phyloP scores from a whole-genome alignment of 2,797 vertebrate genomes.

The Dromococcyx pavoninus region DNA sequence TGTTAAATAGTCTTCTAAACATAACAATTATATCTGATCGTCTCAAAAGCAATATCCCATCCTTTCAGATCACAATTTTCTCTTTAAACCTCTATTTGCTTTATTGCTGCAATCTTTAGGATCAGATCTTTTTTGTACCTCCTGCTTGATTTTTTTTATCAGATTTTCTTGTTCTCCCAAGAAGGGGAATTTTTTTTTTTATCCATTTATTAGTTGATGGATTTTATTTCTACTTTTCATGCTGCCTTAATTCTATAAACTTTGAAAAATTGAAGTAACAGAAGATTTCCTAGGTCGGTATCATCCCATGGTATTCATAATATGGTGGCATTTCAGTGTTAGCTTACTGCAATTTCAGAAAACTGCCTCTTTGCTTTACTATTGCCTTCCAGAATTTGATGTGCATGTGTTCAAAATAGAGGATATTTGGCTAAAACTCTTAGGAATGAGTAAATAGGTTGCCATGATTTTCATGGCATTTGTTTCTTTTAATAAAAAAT shows the following conservation, averaged over 20 bases:
- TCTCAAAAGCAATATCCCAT: conserved; percentile 19
- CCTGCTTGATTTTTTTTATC: neutral
- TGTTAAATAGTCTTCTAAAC: neutral
- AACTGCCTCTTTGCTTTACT: neutral
- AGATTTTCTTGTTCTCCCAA: neutral
- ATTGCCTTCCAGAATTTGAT: neutral
- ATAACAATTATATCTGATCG: neutral
- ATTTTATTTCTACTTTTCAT: neutral
- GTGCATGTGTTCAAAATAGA: neutral
- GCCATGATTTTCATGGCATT: neutral
- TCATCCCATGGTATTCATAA: neutral
- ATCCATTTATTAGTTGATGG: neutral
- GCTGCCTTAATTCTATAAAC: neutral
- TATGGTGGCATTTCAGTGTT: neutral
- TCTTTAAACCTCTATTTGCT: neutral
- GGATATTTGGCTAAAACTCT: neutral
- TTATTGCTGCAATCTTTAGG: neutral
- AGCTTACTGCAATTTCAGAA: neutral
- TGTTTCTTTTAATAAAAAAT: no score
- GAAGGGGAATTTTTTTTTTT: neutral
- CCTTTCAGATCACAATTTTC: neutral
- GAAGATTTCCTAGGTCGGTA: neutral
- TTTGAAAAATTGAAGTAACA: neutral
- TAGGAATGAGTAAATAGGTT: neutral
- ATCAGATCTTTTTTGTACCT: neutral